Percentiles rank a stretch among this genome's conserved stretches.
phyloP scores from a whole-genome alignment of 2,113 vertebrate species.

The Sinocyclocheilus rhinocerous region DNA sequence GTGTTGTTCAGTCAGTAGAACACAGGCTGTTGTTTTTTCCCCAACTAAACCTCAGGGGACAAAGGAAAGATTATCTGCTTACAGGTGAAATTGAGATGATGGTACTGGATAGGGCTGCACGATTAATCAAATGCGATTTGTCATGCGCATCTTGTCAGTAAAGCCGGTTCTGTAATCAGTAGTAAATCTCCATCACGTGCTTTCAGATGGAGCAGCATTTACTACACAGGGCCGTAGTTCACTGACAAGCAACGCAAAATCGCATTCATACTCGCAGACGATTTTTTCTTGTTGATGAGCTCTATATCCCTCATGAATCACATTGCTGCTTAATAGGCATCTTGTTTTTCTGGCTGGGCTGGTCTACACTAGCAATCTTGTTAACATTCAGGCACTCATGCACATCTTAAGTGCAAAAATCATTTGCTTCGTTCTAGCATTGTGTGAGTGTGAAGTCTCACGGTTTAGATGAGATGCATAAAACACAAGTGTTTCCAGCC shows the following conservation, averaged over 20 bases:
- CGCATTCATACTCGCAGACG: no score
- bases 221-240: no score
- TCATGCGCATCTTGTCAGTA: no score
- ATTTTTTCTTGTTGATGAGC: not conserved
- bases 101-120: not conserved
- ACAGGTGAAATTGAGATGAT: not conserved
- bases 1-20: constrained; percentile 53
- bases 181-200: no score
- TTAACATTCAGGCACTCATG: constrained; percentile 59
- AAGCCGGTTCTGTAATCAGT: no score
- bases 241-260: no score
- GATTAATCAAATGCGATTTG: no score
- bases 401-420: constrained; percentile 62
- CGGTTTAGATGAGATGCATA: constrained; percentile 60
- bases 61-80: constrained; percentile 10
- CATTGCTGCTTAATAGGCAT: not conserved
- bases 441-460: constrained; percentile 59
- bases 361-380: constrained; percentile 4
- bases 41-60: constrained; percentile 32
- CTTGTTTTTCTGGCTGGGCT: not conserved
- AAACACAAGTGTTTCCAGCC: constrained; percentile 54
- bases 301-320: not conserved
- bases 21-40: constrained; percentile 49
- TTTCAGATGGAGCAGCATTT: no score
- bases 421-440: constrained; percentile 57